Base-by-base conservation (phyloP, 2,797 vertebrate genomes). In the Crax fasciolata region DNA sequence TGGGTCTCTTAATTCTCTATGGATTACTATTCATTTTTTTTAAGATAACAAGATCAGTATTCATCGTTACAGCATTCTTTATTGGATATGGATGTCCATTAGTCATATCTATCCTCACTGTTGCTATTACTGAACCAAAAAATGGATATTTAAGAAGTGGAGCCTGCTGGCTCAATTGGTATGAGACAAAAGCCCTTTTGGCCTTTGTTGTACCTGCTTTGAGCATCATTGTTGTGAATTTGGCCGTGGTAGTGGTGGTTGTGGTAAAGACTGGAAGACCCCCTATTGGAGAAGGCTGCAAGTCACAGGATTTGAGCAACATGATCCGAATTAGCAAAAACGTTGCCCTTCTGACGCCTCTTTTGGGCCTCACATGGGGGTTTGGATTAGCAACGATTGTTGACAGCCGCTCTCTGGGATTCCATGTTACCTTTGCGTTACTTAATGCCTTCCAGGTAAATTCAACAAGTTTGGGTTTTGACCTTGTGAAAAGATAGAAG, bases 381-480 rank as follows among this genome's bases (percentile, higher is more conserved):
- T 97, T 98, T 87, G 98, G 98, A 28, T 62, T 98, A 46, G 96
- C 87, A 1, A 96, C 95, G 0, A 66, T 98, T 16, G 9, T 97
- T 0, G 12, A 96, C 54, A 89, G 84, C 24, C 30, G 0, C 18
- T 87, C 93, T 6, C 61, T 92, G 46, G 54, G 48, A 0, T 91
- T 98, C 74, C 96, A 98, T 1, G 1, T 97, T 4, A 93, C 94
- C 1, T 98, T 98, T 41, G 93, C 97, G 0, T 62, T 97, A 28
- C 96, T 98, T 48, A 98, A 98, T 0, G 96, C 97, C 84, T 97
- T 98, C 81, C 98, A 98, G 97, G 98, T 98, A 95, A 97, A 59
- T 43, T 48, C 49, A 24, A n/a, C 1, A 25, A 48, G 39, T 3
- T 38, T 8, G 54, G 51, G 46, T 14, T 74, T 23, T 35, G 63